These are phyloP conservation scores for Alligator sinensis DNA, from an alignment of 2,113 vertebrate species.

Conservation along the genomic window DNA sequence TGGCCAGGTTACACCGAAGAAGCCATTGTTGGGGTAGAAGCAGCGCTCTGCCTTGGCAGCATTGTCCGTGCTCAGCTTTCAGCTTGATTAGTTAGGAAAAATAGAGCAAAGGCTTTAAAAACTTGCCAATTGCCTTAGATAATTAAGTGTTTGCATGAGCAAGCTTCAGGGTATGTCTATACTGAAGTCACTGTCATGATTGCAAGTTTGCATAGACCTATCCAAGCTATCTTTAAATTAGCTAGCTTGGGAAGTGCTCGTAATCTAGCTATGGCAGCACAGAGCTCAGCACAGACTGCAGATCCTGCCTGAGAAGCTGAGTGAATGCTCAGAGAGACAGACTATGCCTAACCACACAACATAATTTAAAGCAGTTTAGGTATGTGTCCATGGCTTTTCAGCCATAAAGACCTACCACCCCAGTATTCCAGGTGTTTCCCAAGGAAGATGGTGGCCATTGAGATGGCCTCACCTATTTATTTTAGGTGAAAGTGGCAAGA, in stretches of 20 bases:
- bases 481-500: neutral
- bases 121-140: slow-evolving; percentile 24
- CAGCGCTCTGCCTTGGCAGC: slow-evolving; percentile 34
- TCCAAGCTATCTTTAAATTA: neutral
- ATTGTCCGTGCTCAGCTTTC: slow-evolving; percentile 2
- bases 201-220: neutral
- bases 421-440: neutral
- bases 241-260: too few relatives aligned
- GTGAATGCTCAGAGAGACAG: neutral
- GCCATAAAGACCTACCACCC: too few relatives aligned
- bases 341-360: rapidly evolving
- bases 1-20: slow-evolving; percentile 30
- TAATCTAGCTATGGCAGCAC: too few relatives aligned
- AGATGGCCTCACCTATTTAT: neutral
- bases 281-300: neutral
- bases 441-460: neutral
- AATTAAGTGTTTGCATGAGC: neutral
- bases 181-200: neutral
- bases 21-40: neutral
- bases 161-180: slow-evolving; percentile 16
- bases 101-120: slow-evolving; percentile 16
- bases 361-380: neutral
- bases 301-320: neutral
- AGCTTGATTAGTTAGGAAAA: slow-evolving; percentile 60
- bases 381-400: too few relatives aligned